These are phyloP conservation scores for Scaptomyza parva DNA, from an alignment of 2,888 invertebrate species.

Conservation along the genomic window DNA sequence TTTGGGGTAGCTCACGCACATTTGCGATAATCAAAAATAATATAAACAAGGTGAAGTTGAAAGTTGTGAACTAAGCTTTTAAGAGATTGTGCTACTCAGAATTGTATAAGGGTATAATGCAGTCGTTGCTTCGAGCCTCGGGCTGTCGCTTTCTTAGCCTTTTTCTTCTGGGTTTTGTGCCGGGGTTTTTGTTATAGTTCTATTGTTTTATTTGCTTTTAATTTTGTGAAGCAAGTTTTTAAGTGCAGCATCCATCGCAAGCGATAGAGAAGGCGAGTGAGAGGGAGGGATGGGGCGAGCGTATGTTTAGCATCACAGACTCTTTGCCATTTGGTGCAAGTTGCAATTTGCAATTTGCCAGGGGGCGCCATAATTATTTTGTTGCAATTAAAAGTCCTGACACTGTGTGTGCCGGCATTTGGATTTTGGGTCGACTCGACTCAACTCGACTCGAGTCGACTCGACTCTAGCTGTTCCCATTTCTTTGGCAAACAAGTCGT, in stretches of 20 bases:
- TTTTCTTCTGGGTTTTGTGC: conserved; percentile 19
- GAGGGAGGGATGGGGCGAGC: neutral
- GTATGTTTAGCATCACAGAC: conserved; percentile 59
- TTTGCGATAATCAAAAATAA: neutral
- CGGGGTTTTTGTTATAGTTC: conserved; percentile 53
- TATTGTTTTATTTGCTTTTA: conserved; percentile 76
- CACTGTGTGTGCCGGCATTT: conserved; percentile 54
- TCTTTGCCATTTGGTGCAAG: conserved; percentile 45
- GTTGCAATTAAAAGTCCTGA: conserved; percentile 77
- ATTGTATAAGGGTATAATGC: conserved; percentile 2
- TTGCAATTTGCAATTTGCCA: conserved; percentile 63
- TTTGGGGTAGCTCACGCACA: neutral
- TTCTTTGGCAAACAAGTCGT: conserved; percentile 35
- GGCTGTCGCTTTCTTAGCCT: conserved; percentile 11
- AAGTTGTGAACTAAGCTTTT: neutral
- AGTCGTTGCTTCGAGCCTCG: neutral
- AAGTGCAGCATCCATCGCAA: conserved; percentile 60
- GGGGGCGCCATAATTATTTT: conserved; percentile 75
- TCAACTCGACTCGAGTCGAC: neutral
- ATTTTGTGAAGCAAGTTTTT: conserved; percentile 67
- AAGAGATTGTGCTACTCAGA: neutral
- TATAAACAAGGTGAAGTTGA: neutral
- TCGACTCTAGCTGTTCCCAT: conserved; percentile 25
- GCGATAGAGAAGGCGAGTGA: neutral
- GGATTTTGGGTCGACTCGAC: conserved; percentile 21